Percentiles rank a stretch among this genome's conserved stretches.
phyloP scores from a whole-genome alignment of 2,113 vertebrate genomes.

The Cranoglanis bouderius region DNA sequence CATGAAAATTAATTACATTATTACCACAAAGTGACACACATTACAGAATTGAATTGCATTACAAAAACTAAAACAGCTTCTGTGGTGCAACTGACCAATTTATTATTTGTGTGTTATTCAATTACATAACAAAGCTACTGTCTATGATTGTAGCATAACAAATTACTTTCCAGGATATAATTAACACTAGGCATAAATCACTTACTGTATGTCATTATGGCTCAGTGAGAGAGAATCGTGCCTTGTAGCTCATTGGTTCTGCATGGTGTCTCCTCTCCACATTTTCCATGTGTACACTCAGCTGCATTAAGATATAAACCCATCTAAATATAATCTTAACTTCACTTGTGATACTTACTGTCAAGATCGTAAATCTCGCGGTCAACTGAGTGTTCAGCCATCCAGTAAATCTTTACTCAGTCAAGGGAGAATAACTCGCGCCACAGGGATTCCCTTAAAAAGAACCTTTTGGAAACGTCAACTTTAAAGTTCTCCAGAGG shows the following conservation, averaged over 20 bases:
- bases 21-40: background rate
- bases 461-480: constrained; percentile 14
- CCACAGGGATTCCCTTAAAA: constrained; percentile 19
- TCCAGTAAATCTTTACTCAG: constrained; percentile 39
- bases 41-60: constrained; percentile 49
- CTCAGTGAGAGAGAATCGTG: constrained; percentile 56
- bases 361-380: constrained; percentile 18
- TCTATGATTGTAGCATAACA: constrained; percentile 61
- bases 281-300: constrained; percentile 4
- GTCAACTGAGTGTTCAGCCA: constrained; percentile 41
- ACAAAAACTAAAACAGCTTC: constrained; percentile 62
- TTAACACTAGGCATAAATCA: constrained; percentile 70
- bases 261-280: background rate
- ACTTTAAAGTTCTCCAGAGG: constrained; percentile 26
- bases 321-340: constrained; percentile 1
- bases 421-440: constrained; percentile 10
- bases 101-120: constrained; percentile 70
- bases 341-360: constrained; percentile 24
- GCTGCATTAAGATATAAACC: background rate
- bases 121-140: constrained; percentile 63
- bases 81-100: constrained; percentile 63
- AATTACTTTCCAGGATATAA: constrained; percentile 66
- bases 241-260: constrained; percentile 51
- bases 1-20: background rate
- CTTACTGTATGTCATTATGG: constrained; percentile 66